Evolutionary conservation across 2,888 invertebrate species (phyloP), one percentile per base, ranked within the genome.

Genomic region (Empis stercorea): DNA sequence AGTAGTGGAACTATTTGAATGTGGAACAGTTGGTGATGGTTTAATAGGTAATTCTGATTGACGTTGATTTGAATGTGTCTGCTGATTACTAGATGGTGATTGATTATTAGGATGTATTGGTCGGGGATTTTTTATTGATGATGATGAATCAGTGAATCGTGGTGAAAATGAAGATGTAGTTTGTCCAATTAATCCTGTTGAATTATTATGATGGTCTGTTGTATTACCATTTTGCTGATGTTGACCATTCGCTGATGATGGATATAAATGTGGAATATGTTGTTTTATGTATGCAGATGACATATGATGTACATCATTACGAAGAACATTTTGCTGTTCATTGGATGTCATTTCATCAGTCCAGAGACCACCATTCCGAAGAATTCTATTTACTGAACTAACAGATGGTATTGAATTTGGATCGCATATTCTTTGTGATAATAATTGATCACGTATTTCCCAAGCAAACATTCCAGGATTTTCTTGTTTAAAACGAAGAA

Each of bases 381-480:
- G 73, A 59, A 95, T 94, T 55, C 94, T 76, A 72, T 95, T 95
- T 48, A 95, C 93, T 1, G 92, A 93, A 52, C 92, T 92, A 57
- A 95, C 92, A 10, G 92, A 92, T 1, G 95, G 95, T 56, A 93
- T 87, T 51, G 85, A 84, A 66, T 84, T 85, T 0, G 87, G 86
- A 65, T 93, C 93, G 62, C 93, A 94, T 55, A 93, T 85, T 48
- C 92, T 78, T 60, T 93, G 92, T 41, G 87, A 80, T 46, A 94
- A 79, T 53, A 95, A 74, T 58, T 88, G 81, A 68, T 95, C 87
- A 0, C 94, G 76, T 54, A 95, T 94, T 74, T 95, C 95, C 93
- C 94, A 95, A 10, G 94, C 94, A 67, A 95, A 94, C 81, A 94
- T 87, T 6, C 91, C 88, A 1, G 94, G 94, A 68, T 94, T 93